These are phyloP conservation scores for Glyphotaelius pellucidus DNA, from an alignment of 2,888 invertebrate species.

Conservation along the genomic window DNA sequence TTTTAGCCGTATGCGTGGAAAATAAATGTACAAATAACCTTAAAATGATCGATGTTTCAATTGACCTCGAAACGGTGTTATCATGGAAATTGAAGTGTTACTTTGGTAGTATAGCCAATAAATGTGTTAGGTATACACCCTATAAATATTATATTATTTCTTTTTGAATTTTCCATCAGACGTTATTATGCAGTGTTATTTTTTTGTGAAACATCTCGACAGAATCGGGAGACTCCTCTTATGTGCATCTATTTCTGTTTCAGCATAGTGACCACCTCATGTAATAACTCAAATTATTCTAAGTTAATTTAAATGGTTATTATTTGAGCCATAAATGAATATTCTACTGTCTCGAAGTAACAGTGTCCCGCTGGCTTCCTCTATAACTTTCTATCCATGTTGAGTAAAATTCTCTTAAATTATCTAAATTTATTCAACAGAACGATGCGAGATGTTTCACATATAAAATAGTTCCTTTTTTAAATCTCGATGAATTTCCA, in stretches of 20 bases:
- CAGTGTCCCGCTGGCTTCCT: background rate
- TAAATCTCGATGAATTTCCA: constrained; percentile 38
- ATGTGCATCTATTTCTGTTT: background rate
- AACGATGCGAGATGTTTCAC: background rate
- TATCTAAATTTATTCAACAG: background rate
- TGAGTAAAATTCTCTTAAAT: background rate
- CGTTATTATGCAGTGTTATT: constrained; percentile 38
- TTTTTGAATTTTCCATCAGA: constrained; percentile 30
- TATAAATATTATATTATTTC: constrained; percentile 7
- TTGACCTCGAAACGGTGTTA: background rate
- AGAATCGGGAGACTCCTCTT: background rate
- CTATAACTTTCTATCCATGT: background rate
- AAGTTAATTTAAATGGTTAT: background rate
- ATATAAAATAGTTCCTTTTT: constrained; percentile 3
- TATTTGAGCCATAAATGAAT: background rate
- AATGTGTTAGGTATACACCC: constrained; percentile 25
- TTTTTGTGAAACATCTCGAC: background rate
- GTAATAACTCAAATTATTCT: no score
- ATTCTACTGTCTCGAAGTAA: background rate
- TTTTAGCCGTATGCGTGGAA: background rate
- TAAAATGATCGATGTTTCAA: background rate
- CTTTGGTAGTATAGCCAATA: constrained; percentile 3
- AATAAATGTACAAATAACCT: constrained; percentile 55
- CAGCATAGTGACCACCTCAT: background rate
- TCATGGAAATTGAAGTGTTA: constrained; percentile 2